These are phyloP conservation scores for Cyclura pinguis DNA, from an alignment of 2,797 vertebrate genomes.

Conservation along the genomic window DNA sequence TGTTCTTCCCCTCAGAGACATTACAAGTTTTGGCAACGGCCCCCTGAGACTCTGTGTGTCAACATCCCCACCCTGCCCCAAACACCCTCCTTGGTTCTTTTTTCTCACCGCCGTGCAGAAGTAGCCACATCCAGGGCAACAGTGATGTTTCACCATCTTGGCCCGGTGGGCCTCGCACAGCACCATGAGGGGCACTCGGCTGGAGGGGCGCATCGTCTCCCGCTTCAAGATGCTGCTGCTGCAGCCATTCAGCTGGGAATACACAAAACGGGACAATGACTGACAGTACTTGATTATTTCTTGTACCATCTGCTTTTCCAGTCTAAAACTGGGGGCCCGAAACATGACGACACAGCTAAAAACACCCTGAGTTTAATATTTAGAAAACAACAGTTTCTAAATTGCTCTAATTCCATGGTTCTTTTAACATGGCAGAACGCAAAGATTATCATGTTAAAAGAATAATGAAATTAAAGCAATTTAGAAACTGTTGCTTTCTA, in stretches of 20 bases:
- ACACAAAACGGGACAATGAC: background rate
- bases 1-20: background rate
- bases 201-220: conserved; percentile 93
- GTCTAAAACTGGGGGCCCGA: too few relatives aligned
- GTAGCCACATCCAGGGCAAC: conserved; percentile 93
- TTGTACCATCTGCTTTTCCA: too few relatives aligned
- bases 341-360: too few relatives aligned
- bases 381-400: too few relatives aligned
- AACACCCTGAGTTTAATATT: too few relatives aligned
- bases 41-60: too few relatives aligned
- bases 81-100: background rate
- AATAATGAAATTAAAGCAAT: too few relatives aligned
- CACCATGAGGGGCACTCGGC: conserved; percentile 91
- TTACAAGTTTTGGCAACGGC: background rate
- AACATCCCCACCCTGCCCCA: background rate
- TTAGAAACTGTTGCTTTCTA: too few relatives aligned
- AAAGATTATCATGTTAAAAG: too few relatives aligned
- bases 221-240: conserved; percentile 86
- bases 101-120: conserved; percentile 90
- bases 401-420: too few relatives aligned
- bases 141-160: conserved; percentile 95
- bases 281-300: too few relatives aligned
- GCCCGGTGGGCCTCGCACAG: conserved; percentile 91
- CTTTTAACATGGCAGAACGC: too few relatives aligned
- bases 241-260: conserved; percentile 86